Conservation (phyloP, 2,888 invertebrate species). For the Tortrix viridana region DNA sequence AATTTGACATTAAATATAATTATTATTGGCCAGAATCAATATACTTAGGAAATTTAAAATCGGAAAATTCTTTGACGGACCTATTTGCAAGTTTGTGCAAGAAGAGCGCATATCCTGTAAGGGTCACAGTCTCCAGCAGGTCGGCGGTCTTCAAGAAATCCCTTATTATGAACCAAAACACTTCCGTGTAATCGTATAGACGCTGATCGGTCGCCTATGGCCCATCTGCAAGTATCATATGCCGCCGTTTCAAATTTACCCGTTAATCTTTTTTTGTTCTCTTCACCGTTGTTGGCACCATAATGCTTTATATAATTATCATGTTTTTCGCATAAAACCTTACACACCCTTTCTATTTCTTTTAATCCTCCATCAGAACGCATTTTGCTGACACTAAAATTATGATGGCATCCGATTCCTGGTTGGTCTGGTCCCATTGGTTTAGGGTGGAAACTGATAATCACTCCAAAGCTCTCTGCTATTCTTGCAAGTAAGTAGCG, state of each 20-base stretch:
- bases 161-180: conserved; percentile 92
- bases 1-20: background rate
- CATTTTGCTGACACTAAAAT: conserved; percentile 95
- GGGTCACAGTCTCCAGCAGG: conserved; percentile 97
- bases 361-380: conserved; percentile 87
- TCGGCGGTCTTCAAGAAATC: conserved; percentile 97
- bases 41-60: background rate
- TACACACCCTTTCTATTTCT: conserved; percentile 95
- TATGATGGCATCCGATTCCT: conserved; percentile 94
- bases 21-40: conserved; percentile 7
- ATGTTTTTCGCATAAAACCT: conserved; percentile 79
- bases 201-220: conserved; percentile 95
- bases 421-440: conserved; percentile 93
- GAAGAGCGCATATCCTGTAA: conserved; percentile 85
- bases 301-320: conserved; percentile 94
- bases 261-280: conserved; percentile 96
- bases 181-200: conserved; percentile 96
- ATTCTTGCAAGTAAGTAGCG: conserved; percentile 92
- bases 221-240: conserved; percentile 94
- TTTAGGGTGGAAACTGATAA: conserved; percentile 88
- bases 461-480: conserved; percentile 92
- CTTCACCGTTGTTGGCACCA: conserved; percentile 94
- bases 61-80: background rate
- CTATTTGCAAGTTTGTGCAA: conserved; percentile 61
- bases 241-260: conserved; percentile 97